Conservation (phyloP, 2,113 vertebrate species). For the Misgurnus anguillicaudatus region DNA sequence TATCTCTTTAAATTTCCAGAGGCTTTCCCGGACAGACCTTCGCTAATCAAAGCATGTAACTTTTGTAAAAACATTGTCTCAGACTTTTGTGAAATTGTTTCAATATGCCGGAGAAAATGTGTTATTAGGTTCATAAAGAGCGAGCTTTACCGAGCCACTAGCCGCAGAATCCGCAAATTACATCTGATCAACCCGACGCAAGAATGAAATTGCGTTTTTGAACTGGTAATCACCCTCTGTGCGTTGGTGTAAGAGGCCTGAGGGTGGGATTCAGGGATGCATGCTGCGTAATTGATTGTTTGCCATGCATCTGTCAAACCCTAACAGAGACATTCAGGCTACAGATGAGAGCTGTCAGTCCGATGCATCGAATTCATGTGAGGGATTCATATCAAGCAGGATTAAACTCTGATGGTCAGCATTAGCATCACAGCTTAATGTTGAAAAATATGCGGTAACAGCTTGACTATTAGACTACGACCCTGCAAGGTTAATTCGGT, state of each 20-base stretch:
- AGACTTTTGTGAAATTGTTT: conserved; percentile 16
- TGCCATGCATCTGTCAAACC: neutral
- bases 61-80: neutral
- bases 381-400: conserved; percentile 7
- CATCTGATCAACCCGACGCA: neutral
- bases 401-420: neutral
- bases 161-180: conserved; percentile 7
- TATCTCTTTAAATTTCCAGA: neutral
- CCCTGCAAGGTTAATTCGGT: too few species aligned
- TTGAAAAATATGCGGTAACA: too few species aligned
- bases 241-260: neutral
- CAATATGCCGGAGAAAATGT: conserved; percentile 2
- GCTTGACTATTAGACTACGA: too few species aligned
- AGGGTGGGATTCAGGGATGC: conserved; percentile 7
- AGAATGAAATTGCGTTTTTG: neutral
- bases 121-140: conserved; percentile 12
- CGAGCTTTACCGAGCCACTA: neutral
- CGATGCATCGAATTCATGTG: neutral
- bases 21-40: neutral
- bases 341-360: neutral
- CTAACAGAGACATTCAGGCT: neutral
- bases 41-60: neutral
- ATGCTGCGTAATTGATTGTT: conserved; percentile 36
- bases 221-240: neutral
- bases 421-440: too few species aligned